These are phyloP conservation scores for Muricea muricata DNA, from an alignment of 92 coral and sea anemone species.

Conservation along the genomic window DNA sequence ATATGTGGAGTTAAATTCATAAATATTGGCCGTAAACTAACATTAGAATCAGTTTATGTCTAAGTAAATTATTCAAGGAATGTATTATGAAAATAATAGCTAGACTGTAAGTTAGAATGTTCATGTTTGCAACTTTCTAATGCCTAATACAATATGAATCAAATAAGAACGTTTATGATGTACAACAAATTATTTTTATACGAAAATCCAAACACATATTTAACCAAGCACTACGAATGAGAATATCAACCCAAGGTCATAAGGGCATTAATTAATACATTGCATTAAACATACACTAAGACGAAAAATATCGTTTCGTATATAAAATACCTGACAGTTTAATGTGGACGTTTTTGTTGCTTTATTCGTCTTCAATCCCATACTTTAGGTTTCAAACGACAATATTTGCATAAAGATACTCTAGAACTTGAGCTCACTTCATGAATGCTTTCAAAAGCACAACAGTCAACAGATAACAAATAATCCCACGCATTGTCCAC, in stretches of 20 bases:
- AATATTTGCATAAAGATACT: too few relatives aligned
- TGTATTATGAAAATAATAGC: too few relatives aligned
- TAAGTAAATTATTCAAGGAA: too few relatives aligned
- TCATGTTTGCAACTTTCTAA: not conserved
- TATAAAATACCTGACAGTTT: constrained; percentile 34
- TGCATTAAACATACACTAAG: not conserved
- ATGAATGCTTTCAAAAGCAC: not conserved
- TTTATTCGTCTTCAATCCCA: constrained; percentile 39
- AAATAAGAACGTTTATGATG: too few relatives aligned
- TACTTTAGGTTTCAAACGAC: too few relatives aligned
- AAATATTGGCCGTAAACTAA: too few relatives aligned
- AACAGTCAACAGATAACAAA: not conserved
- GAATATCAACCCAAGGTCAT: not conserved
- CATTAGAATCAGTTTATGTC: too few relatives aligned
- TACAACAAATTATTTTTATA: not conserved
- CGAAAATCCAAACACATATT: not conserved
- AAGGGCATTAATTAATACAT: not conserved
- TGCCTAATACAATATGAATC: not conserved
- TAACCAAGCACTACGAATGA: not conserved
- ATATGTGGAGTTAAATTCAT: too few relatives aligned
- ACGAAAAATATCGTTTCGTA: not conserved
- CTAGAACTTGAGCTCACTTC: too few relatives aligned
- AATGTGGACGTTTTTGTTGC: constrained; percentile 32
- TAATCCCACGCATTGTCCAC: constrained; percentile 13
- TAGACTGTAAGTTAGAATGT: too few relatives aligned